phyloP scores from a whole-genome alignment of 2,888 invertebrate species.

The Nycteola revayana region DNA sequence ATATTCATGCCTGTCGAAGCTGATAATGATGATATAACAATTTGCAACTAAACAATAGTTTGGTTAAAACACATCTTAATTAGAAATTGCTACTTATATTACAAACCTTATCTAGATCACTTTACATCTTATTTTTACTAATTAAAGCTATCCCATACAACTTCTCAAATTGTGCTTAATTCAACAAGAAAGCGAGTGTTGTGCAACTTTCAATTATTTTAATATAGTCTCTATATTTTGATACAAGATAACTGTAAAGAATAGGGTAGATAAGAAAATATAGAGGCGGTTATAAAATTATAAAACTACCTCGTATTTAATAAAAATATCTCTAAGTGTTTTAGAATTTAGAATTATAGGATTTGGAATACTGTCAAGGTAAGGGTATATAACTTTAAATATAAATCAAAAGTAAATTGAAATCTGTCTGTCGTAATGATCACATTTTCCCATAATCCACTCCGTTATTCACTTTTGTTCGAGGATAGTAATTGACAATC shows the following conservation, averaged over 20 bases:
- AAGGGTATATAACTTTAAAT: neutral
- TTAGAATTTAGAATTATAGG: constrained; percentile 7
- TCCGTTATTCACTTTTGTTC: constrained; percentile 40
- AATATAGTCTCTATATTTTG: constrained; percentile 12
- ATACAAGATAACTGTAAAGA: constrained; percentile 7
- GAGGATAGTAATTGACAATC: constrained; percentile 73
- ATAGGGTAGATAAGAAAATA: constrained; percentile 2
- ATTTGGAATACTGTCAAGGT: constrained; percentile 1
- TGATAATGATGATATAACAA: constrained; percentile 6
- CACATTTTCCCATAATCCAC: constrained; percentile 17
- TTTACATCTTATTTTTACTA: constrained; percentile 64
- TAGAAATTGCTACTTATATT: constrained; percentile 26
- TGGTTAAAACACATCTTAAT: constrained; percentile 22
- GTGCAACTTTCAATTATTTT: constrained; percentile 37
- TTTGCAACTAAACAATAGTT: constrained; percentile 15
- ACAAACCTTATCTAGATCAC: constrained; percentile 46
- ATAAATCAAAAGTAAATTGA: too few species aligned
- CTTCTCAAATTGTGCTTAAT: constrained; percentile 69
- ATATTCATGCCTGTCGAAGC: constrained; percentile 20
- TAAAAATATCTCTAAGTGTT: constrained; percentile 2
- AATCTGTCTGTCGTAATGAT: too few species aligned
- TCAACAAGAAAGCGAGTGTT: constrained; percentile 55
- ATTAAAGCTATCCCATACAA: constrained; percentile 82
- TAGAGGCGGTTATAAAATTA: constrained; percentile 12
- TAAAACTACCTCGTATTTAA: constrained; percentile 19